Evolutionary conservation across 2,797 vertebrate genomes (phyloP).

Genomic region (Phalloptychus januarius): DNA sequence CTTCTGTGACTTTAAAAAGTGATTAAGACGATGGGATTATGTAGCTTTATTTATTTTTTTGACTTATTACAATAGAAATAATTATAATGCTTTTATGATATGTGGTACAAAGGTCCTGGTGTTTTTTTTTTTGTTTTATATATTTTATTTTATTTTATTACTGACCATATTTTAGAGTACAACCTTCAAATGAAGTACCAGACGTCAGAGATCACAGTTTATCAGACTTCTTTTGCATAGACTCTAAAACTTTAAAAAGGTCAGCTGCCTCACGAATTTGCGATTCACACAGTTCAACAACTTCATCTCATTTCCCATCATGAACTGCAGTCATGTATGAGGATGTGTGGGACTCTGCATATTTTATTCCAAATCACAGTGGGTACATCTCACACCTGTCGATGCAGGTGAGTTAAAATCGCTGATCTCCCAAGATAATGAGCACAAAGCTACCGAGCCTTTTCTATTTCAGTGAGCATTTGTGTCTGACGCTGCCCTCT

Average conservation of each 20-base stretch:
- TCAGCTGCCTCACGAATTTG: constrained; percentile 31
- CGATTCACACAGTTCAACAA: constrained; percentile 8
- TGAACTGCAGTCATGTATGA: constrained; percentile 4
- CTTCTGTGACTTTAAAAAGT: neutral
- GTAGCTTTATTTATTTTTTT: neutral
- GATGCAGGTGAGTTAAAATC: constrained; percentile 40
- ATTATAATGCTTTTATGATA: neutral
- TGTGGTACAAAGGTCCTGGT: neutral
- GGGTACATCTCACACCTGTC: constrained; percentile 47
- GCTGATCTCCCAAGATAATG: constrained; percentile 41
- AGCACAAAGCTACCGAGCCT: constrained; percentile 25
- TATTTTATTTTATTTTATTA: no score
- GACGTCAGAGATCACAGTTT: neutral
- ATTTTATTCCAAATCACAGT: constrained; percentile 37
- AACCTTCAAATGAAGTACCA: neutral
- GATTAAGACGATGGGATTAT: neutral
- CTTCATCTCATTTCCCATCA: constrained; percentile 13
- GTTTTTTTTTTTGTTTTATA: neutral
- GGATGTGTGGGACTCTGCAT: constrained; percentile 4
- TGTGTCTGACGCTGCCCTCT: constrained; percentile 22
- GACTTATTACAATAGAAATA: neutral
- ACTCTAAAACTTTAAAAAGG: constrained; percentile 15
- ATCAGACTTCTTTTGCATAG: neutral
- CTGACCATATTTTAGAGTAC: neutral
- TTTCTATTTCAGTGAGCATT: constrained; percentile 24